A percentile compares a stretch with the other conserved stretches of the same genome.
These are phyloP conservation scores for Eilema caniola DNA, from an alignment of 2,888 invertebrate species.

Conservation along the genomic window DNA sequence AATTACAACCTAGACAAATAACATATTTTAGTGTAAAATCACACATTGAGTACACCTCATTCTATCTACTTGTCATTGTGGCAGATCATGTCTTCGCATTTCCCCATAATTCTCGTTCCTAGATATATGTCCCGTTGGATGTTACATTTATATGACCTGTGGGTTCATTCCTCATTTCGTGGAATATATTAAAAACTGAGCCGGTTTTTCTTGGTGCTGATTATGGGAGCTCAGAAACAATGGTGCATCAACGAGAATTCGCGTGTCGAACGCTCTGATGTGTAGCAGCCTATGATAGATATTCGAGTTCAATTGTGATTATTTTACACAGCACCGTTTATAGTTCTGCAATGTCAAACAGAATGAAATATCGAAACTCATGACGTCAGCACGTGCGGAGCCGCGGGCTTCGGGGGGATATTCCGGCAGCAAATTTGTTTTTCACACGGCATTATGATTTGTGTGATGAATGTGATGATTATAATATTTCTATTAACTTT, in stretches of 20 bases:
- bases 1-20: too few relatives aligned
- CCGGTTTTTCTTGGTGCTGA: slow-evolving; percentile 45
- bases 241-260: slow-evolving; percentile 19
- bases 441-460: neutral
- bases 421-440: neutral
- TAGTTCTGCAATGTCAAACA: neutral
- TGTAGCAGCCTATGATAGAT: neutral
- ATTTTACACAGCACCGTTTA: neutral
- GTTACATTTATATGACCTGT: slow-evolving; percentile 67
- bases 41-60: neutral
- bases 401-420: too few relatives aligned
- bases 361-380: too few relatives aligned
- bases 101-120: slow-evolving; percentile 36
- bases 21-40: neutral
- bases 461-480: neutral
- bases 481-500: neutral
- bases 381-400: too few relatives aligned
- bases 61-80: slow-evolving; percentile 6
- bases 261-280: too few relatives aligned
- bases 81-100: slow-evolving; percentile 30
- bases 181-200: slow-evolving; percentile 55
- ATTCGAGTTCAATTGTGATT: neutral
- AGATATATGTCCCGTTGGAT: slow-evolving; percentile 61
- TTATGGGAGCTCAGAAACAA: slow-evolving; percentile 44
- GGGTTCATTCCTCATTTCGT: slow-evolving; percentile 62